phyloP scores from a whole-genome alignment of 1,140 invertebrate genomes.

The Ceratina australensis region DNA sequence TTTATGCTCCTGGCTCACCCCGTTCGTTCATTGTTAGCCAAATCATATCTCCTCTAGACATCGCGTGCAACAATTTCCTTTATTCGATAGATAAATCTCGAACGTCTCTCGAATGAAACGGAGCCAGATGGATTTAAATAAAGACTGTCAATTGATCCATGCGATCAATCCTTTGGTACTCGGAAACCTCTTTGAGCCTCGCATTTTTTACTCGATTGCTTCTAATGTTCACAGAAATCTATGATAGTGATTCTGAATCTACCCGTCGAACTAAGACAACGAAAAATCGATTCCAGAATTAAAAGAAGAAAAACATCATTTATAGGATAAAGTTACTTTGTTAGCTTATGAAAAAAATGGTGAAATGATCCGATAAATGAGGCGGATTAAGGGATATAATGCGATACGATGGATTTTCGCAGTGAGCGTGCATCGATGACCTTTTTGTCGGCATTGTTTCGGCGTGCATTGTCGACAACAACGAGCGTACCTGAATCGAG shows the following conservation, averaged over 20 bases:
- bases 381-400: background rate
- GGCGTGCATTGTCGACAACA: slow-evolving; percentile 70
- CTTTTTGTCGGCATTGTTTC: slow-evolving; percentile 74
- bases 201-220: no score
- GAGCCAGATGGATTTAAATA: background rate
- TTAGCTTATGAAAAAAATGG: no score
- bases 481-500: slow-evolving; percentile 62
- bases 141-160: background rate
- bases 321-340: no score
- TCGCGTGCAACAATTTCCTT: slow-evolving; percentile 27
- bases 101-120: background rate
- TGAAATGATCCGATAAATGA: background rate
- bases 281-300: no score
- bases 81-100: background rate
- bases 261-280: no score
- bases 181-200: no score
- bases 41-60: slow-evolving; percentile 23
- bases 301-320: no score
- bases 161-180: no score
- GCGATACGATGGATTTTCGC: background rate
- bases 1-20: slow-evolving; percentile 45
- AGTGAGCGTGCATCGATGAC: slow-evolving; percentile 55
- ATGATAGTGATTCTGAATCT: no score
- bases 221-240: no score
- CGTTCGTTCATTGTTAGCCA: background rate